Evolutionary conservation across 1,140 invertebrate species (phyloP).

Genomic region (Penaeus chinensis): DNA sequence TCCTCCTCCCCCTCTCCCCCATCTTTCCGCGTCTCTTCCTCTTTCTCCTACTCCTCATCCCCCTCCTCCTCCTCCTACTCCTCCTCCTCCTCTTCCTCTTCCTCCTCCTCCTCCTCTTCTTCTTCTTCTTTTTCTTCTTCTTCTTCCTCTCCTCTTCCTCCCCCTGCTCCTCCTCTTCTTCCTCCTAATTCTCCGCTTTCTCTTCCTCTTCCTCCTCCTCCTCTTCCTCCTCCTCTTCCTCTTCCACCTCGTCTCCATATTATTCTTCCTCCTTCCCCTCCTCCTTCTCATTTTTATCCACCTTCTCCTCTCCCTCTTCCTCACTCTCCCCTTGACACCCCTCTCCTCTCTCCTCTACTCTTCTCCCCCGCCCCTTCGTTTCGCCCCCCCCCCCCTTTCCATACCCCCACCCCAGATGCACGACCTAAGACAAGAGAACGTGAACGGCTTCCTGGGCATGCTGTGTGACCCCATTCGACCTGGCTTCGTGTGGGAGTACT

Average conservation of each 20-base stretch:
- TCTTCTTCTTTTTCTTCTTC: not conserved
- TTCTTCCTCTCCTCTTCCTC: not conserved
- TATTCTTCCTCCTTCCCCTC: not conserved
- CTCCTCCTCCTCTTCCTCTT: not conserved
- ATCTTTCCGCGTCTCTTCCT: not conserved
- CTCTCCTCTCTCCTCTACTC: too few relatives aligned
- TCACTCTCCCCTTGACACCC: not conserved
- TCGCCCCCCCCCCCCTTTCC: too few relatives aligned
- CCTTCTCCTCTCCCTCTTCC: not conserved
- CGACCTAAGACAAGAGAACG: conserved; percentile 46
- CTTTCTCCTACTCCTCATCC: not conserved
- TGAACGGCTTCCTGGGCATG: conserved; percentile 51
- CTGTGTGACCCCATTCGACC: conserved; percentile 48
- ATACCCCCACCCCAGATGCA: conserved; percentile 26
- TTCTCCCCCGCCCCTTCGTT: not conserved
- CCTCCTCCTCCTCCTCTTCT: not conserved
- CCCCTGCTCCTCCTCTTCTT: not conserved
- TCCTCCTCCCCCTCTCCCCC: too few relatives aligned
- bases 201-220: not conserved
- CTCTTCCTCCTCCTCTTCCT: not conserved
- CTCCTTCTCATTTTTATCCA: not conserved
- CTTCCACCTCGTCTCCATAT: not conserved
- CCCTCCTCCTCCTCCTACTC: not conserved
- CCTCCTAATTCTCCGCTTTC: not conserved
- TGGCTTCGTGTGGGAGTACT: conserved; percentile 48